These are phyloP conservation scores for Cantharis rustica DNA, from an alignment of 2,888 invertebrate species.

Conservation along the genomic window DNA sequence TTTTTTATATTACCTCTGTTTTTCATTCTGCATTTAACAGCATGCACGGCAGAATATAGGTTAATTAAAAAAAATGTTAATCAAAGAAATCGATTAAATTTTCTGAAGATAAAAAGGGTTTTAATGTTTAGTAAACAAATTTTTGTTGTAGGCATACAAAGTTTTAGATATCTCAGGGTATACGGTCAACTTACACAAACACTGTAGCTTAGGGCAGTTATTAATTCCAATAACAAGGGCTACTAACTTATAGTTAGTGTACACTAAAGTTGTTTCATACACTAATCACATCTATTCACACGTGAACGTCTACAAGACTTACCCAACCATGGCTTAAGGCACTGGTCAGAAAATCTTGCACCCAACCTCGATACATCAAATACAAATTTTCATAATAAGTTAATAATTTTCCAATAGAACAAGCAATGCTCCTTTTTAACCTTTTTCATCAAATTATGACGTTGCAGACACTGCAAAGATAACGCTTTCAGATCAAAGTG, in stretches of 20 bases:
- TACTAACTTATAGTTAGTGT: constrained; percentile 34
- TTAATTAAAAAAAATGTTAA: neutral
- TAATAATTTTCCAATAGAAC: neutral
- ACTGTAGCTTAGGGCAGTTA: constrained; percentile 48
- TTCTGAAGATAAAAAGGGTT: constrained; percentile 37
- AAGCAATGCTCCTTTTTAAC: neutral
- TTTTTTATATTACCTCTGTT: too few relatives aligned
- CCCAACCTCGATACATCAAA: neutral
- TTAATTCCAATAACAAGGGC: constrained; percentile 52
- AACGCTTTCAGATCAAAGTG: neutral
- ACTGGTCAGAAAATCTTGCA: constrained; percentile 43
- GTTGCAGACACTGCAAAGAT: neutral
- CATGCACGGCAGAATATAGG: too few relatives aligned
- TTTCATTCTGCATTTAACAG: too few relatives aligned
- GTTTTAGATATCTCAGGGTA: constrained; percentile 43
- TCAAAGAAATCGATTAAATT: neutral
- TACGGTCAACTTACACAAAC: constrained; percentile 47
- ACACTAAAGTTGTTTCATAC: constrained; percentile 45
- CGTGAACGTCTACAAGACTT: constrained; percentile 34
- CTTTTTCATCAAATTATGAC: neutral
- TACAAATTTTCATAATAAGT: neutral
- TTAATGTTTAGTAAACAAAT: constrained; percentile 48
- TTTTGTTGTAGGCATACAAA: constrained; percentile 17
- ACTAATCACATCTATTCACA: constrained; percentile 53
- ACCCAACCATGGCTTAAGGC: constrained; percentile 45